These are phyloP conservation scores for Paramormyrops kingsleyae DNA, from an alignment of 2,113 vertebrate species.

Conservation along the genomic window DNA sequence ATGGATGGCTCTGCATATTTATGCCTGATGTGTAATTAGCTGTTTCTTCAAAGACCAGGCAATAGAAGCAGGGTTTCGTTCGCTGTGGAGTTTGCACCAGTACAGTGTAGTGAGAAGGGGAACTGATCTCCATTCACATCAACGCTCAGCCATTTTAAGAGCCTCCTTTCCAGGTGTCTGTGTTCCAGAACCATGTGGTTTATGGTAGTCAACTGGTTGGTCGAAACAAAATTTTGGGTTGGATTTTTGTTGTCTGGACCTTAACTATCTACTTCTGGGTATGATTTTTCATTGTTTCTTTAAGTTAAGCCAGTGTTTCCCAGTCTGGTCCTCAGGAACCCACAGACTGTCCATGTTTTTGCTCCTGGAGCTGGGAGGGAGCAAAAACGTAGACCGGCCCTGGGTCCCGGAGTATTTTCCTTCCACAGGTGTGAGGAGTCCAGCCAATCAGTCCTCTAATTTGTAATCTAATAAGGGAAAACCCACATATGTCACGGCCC, in stretches of 20 bases:
- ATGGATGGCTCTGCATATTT: neutral
- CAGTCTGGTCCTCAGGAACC: neutral
- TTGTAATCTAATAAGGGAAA: too few relatives aligned
- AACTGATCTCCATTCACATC: neutral
- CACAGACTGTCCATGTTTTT: neutral
- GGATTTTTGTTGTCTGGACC: neutral
- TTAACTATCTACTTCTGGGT: neutral
- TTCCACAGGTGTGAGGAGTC: too few relatives aligned
- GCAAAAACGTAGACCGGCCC: too few relatives aligned
- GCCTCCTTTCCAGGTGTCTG: neutral
- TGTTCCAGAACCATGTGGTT: neutral
- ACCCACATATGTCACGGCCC: too few relatives aligned
- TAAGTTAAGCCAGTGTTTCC: neutral
- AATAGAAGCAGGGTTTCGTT: neutral
- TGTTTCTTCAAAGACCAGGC: neutral
- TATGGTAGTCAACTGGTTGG: neutral
- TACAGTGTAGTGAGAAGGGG: neutral
- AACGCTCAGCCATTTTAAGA: neutral
- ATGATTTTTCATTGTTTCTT: neutral
- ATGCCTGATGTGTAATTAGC: neutral
- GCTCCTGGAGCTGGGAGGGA: neutral
- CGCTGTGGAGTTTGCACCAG: neutral
- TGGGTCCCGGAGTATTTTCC: too few relatives aligned
- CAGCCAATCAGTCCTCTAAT: too few relatives aligned
- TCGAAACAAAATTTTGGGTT: neutral